Evolutionary conservation across 2,113 vertebrate species (phyloP).

Genomic region (Falco punctatus): DNA sequence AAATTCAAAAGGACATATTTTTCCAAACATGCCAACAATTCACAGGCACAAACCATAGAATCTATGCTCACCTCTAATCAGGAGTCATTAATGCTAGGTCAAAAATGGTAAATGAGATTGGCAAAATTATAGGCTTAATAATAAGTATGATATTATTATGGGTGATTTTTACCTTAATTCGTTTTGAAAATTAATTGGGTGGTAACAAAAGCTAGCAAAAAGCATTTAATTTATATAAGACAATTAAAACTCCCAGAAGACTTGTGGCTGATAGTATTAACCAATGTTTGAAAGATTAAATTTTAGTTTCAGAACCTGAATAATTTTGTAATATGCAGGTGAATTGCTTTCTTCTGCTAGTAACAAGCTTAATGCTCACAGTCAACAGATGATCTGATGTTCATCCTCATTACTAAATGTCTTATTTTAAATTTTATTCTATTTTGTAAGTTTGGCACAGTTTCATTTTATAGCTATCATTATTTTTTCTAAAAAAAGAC

Average conservation of each 20-base stretch:
- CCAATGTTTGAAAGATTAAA: slow-evolving; percentile 62
- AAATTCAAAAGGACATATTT: background rate
- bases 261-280: slow-evolving; percentile 57
- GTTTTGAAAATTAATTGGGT: slow-evolving; percentile 75
- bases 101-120: slow-evolving; percentile 59
- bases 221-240: slow-evolving; percentile 65
- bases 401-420: slow-evolving; percentile 16
- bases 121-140: slow-evolving; percentile 62
- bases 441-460: background rate
- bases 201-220: slow-evolving; percentile 70
- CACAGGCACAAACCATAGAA: background rate
- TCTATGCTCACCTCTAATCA: slow-evolving; percentile 6
- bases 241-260: slow-evolving; percentile 60
- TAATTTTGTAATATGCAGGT: slow-evolving; percentile 44
- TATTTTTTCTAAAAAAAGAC: background rate
- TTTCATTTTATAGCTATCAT: background rate
- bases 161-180: slow-evolving; percentile 78
- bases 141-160: slow-evolving; percentile 62
- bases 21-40: slow-evolving; percentile 31
- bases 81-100: slow-evolving; percentile 45
- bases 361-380: background rate
- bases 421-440: background rate
- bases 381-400: background rate
- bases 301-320: slow-evolving; percentile 52
- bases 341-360: slow-evolving; percentile 46